These are phyloP conservation scores for Polydrusus tereticollis DNA, from an alignment of 2,888 invertebrate genomes.

Conservation along the genomic window DNA sequence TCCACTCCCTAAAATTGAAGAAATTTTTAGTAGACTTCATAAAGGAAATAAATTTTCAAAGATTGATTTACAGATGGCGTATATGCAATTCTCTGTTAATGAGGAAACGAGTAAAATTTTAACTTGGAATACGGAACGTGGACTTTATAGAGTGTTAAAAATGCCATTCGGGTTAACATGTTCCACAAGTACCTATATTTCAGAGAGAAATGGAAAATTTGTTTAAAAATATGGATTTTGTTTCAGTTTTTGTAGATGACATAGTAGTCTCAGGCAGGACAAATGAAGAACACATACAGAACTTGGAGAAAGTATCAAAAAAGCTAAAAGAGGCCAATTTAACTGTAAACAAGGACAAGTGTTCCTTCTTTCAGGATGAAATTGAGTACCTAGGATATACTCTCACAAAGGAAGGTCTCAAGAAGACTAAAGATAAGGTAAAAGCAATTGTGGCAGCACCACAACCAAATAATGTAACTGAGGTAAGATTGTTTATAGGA, in stretches of 20 bases:
- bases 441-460: constrained; percentile 47
- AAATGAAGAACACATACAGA: constrained; percentile 51
- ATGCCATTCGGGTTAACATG: constrained; percentile 61
- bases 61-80: constrained; percentile 53
- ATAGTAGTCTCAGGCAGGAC: constrained; percentile 24
- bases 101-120: constrained; percentile 55
- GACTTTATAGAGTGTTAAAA: constrained; percentile 59
- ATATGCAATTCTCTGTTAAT: constrained; percentile 58
- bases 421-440: constrained; percentile 45
- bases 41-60: constrained; percentile 53
- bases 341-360: constrained; percentile 58
- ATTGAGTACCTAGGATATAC: constrained; percentile 58
- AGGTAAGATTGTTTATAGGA: constrained; percentile 39
- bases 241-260: constrained; percentile 54
- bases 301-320: constrained; percentile 53
- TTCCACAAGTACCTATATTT: constrained; percentile 61
- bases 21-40: constrained; percentile 52
- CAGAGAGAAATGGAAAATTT: constrained; percentile 60
- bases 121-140: constrained; percentile 59
- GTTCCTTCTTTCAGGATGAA: constrained; percentile 58
- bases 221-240: constrained; percentile 55
- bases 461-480: constrained; percentile 27
- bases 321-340: constrained; percentile 53
- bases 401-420: constrained; percentile 49
- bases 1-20: constrained; percentile 53